These are phyloP conservation scores for Neocrepidodera transversa DNA, from an alignment of 2,888 invertebrate species.

Conservation along the genomic window DNA sequence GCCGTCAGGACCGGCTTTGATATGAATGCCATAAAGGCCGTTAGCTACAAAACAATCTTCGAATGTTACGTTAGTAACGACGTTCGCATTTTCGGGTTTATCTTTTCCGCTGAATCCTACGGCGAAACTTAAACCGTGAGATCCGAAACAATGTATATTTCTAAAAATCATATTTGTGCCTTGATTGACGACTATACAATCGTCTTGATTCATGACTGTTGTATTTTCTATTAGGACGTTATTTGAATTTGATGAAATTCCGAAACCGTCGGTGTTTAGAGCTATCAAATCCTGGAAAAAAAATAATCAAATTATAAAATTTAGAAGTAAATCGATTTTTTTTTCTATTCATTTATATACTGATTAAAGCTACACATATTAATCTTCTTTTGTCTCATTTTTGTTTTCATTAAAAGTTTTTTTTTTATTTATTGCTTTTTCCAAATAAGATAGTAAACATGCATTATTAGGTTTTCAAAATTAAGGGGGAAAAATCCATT, in stretches of 20 bases:
- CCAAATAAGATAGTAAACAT: too few relatives aligned
- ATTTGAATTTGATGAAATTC: constrained; percentile 10
- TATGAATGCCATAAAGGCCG: constrained; percentile 26
- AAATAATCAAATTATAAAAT: too few relatives aligned
- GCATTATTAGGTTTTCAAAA: too few relatives aligned
- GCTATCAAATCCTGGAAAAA: constrained; percentile 17
- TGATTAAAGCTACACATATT: too few relatives aligned
- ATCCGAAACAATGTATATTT: constrained; percentile 29
- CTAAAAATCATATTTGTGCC: constrained; percentile 25
- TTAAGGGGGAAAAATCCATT: too few relatives aligned
- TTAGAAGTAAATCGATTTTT: too few relatives aligned
- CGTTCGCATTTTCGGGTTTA: constrained; percentile 4
- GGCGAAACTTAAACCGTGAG: constrained; percentile 30
- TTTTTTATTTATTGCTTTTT: too few relatives aligned
- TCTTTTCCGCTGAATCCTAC: constrained; percentile 11
- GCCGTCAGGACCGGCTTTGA: constrained; percentile 24
- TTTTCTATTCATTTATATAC: too few relatives aligned
- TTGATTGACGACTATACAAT: constrained; percentile 25
- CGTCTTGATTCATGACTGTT: constrained; percentile 31
- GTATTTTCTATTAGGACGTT: constrained; percentile 28
- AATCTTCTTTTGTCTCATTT: too few relatives aligned
- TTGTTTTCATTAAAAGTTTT: too few relatives aligned
- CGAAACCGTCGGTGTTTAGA: constrained; percentile 38
- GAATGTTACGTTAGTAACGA: constrained; percentile 22
- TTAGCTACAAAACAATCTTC: constrained; percentile 19